Evolutionary conservation across 2,113 vertebrate genomes (phyloP), one percentile per base, ranked within the genome.

Genomic region (Hemibagrus wyckioides): DNA sequence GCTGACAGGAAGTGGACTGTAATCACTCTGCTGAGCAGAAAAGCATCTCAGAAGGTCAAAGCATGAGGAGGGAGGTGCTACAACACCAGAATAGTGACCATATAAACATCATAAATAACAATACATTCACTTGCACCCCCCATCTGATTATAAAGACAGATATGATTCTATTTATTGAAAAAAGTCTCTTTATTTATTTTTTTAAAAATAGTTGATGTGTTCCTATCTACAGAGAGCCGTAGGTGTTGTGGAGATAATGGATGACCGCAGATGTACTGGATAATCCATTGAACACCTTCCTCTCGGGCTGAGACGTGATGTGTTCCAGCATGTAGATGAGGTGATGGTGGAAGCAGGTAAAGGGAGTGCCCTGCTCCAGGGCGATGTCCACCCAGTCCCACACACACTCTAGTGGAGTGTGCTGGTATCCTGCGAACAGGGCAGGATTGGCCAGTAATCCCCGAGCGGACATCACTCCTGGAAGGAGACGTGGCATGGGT

Each of bases 251-350:
- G 67, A 99, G 95, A 93, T 98, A 99, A 93, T 99, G 97, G 84
- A 99, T 92, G 81, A 99, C 96, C 48, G 97, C 97, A 56, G 98
- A 96, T n/a, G 97, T 99, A 90, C 98, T 99, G 80, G 96, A 97
- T 71, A 99, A 94, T 90, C 96, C 94, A 83, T 99, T 99, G 90
- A 99, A 99, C 67, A 97, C 89, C 87, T 94, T 98, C 87, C 97
- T 97, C 92, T 99, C 98, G 54, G 98, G 97, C 90, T 96, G 97
- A 79, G 98, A 99, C 89, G 95, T 98, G 89, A 99, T 95, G 39
- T 95, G 96, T 92, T 99, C 98, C 94, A 99, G 94, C 98, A 99
- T 99, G 94, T 99, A 99, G 90, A 98, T 98, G 69, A 99, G 96
- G 92, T 99, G 98, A 59, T 99, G 97, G 92, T 99, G 98, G 91